Base-by-base conservation (phyloP, 2,888 invertebrate genomes). In the Drosophila mayaguana region DNA sequence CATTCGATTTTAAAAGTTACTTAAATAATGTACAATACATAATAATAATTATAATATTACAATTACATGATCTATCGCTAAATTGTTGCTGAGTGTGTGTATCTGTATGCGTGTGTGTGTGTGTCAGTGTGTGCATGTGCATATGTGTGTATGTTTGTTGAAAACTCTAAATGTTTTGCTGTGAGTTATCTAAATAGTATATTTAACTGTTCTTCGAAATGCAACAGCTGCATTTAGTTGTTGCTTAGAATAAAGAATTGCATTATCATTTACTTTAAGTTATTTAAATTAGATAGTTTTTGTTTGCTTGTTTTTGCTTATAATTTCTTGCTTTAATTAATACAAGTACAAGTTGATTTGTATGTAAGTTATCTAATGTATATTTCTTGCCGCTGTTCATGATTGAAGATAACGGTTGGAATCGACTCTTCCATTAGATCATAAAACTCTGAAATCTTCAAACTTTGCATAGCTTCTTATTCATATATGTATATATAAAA, bases 1-100 rank as follows among this genome's bases (percentile, higher is more conserved):
- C 63, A 74, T 72, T 61, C 38, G 38, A 22, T 72, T 57, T 72
- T 68, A 72, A 84, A 83, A 81, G 74, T 57, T 73, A 76, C 76
- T 80, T 80, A 80, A 69, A 80, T 78, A 83, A 75, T 72, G 69
- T 84, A 83, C 78, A 83, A 46, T 75, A 72, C 42, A 68, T 63
- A 80, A 60, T 71, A 67, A 38, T 46, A 54, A 63, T 70, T 48
- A 63, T 74, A 74, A 64, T 66, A 71, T 67, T 77, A 74, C 48
- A 77, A 45, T 64, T 75, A 74, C 42, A 75, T 22, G 56, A 38
- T 75, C 53, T 65, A 63, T 50, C 25, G 43, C 62, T 72, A 63
- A 42, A 51, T 68, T 50, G 16, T 67, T 46, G 43, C 46, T 56
- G 54, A 46, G 22, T 53, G 53, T 65, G 62, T 65, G n/a, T 67